phyloP scores from a whole-genome alignment of 2,113 vertebrate species.

The Anoplopoma fimbria region DNA sequence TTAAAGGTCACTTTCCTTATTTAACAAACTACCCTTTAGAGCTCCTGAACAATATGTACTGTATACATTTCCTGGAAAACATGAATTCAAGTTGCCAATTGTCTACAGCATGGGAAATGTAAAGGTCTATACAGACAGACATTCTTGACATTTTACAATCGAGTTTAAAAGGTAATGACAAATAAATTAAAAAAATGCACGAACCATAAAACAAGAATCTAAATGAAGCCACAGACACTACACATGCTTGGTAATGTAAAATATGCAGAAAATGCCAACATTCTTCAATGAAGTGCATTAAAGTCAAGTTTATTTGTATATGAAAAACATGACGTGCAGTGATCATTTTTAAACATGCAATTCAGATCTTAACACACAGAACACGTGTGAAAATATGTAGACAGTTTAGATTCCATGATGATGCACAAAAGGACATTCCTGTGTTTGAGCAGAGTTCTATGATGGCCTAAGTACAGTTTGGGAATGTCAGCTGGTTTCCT shows the following conservation, averaged over 20 bases:
- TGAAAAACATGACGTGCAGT: not conserved
- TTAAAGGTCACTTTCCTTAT: not conserved
- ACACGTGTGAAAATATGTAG: not conserved
- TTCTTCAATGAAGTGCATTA: not conserved
- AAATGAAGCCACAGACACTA: not conserved
- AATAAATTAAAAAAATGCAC: not conserved
- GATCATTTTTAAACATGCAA: not conserved
- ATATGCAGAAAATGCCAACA: not conserved
- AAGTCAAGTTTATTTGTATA: not conserved
- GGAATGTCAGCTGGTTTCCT: conserved; percentile 60
- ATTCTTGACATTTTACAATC: not conserved
- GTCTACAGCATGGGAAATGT: not conserved
- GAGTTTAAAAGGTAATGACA: not conserved
- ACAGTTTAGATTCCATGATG: not conserved
- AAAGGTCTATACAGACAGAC: conserved; percentile 4
- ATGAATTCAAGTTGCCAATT: not conserved
- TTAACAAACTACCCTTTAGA: not conserved
- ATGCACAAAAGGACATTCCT: not conserved
- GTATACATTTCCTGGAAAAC: not conserved
- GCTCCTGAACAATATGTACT: not conserved
- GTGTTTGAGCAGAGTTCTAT: conserved; percentile 24
- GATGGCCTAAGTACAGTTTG: conserved; percentile 53
- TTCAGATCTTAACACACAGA: not conserved
- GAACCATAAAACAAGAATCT: not conserved
- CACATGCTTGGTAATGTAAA: not conserved